These are phyloP conservation scores for Oxygymnocypris stewartii DNA, from an alignment of 2,113 vertebrate species.

Conservation along the genomic window DNA sequence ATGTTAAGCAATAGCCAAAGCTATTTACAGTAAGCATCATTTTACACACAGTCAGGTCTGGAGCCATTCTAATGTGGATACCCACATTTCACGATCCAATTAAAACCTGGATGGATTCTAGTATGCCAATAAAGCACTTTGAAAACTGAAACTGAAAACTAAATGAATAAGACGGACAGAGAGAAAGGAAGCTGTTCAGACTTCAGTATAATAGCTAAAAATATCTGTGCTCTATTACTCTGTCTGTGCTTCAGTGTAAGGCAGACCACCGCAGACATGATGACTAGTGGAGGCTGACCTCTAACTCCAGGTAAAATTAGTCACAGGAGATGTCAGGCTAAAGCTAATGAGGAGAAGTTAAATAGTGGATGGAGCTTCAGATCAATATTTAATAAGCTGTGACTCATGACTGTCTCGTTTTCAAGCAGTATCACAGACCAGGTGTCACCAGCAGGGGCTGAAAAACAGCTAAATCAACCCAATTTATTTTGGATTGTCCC, in stretches of 20 bases:
- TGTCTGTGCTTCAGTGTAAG: not conserved
- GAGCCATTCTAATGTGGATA: not conserved
- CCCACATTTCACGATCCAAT: not conserved
- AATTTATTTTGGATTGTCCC: conserved; percentile 5
- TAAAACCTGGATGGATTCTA: not conserved
- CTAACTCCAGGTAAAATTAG: conserved; percentile 46
- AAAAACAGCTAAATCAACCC: conserved; percentile 18
- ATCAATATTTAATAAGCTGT: conserved; percentile 77
- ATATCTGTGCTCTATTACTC: conserved; percentile 8
- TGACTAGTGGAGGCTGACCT: conserved; percentile 7
- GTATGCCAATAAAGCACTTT: conserved; percentile 4
- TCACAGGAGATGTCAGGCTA: conserved; percentile 62
- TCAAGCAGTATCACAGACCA: conserved; percentile 19
- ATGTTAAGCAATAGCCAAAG: not conserved
- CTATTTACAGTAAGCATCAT: not conserved
- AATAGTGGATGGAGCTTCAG: conserved; percentile 68
- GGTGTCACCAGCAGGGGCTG: conserved; percentile 28
- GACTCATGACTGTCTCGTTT: conserved; percentile 65
- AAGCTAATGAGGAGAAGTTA: conserved; percentile 75
- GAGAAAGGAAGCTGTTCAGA: not conserved
- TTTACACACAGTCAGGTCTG: conserved; percentile 7
- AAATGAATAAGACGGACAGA: not conserved
- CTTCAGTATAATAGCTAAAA: not conserved
- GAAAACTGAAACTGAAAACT: not conserved
- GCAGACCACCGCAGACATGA: not conserved